Base-by-base conservation (phyloP, 2,888 invertebrate genomes). In the Neoaliturus tenellus region DNA sequence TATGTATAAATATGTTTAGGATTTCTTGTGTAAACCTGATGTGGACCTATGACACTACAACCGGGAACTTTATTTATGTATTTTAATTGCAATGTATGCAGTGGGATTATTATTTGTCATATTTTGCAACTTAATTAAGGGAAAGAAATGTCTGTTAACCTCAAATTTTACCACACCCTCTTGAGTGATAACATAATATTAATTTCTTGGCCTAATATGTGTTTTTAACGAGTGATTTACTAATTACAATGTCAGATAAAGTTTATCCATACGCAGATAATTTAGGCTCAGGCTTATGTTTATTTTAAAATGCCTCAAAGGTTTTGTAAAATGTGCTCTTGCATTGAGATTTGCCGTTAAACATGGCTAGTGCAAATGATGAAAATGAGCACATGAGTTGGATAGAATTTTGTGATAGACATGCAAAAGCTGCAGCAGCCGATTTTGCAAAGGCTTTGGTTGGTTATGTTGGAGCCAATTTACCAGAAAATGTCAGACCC, bases 361-460 rank as follows among this genome's bases (percentile, higher is more conserved):
- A 71, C 44, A 85, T 86, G 86, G 85, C 83, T 85, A 87, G 87
- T 83, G 85, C 75, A 48, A 85, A 86, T 44, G 78, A 69, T 67
- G 86, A 86, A 62, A 85, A 83, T 67, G 85, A 85, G 51, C 83
- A 82, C 44, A 83, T 85, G 23, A 88, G 87, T 90, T 97, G 96
- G 96, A 93, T 94, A 89, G 96, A 96, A 90, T 96, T 96, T 90
- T 96, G 96, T 91, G 96, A 97, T 91, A 94, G 96, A 90, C 97
- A 97, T 91, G 97, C 97, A 85, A 94, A 94, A 89, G 93, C 94
- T 85, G 95, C 97, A 83, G 97, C 97, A 85, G 95, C 95, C 89
- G 97, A 97, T 91, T 98, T 98, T 91, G 96, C 97, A 88, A 96
- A 95, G 91, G 95, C 96, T 88, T 97, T 97, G 91, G 93, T 95